Base-by-base conservation (phyloP, 2,888 invertebrate species). In the Rhimphoctona megacephalus region DNA sequence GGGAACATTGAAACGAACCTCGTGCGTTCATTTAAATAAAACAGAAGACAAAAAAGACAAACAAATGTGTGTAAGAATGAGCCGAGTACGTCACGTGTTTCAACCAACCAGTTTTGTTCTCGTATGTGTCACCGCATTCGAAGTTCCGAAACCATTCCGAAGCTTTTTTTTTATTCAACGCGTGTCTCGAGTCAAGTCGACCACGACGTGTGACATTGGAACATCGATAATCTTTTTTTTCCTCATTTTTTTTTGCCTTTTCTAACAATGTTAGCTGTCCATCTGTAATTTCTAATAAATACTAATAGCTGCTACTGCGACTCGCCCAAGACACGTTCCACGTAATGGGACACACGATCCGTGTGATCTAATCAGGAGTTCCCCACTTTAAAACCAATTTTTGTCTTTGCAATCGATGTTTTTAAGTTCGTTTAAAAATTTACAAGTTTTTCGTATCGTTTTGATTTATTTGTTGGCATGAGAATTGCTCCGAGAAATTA, bases 91-190 rank as follows among this genome's bases (percentile, higher is more conserved):
- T 69, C 46, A n/a, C 76, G 46, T 49, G 84, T 64, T 49, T 72
- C 39, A 52, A 52, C 70, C 57, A 80, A 84, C 39, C 79, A 84
- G 84, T 76, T 73, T 76, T 25, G 46, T 76, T 79, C 54, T 69
- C 49, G 76, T 80, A 70, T 84, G 80, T 84, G 33, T 43, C 64
- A 76, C 70, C 64, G 22, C 64, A 17, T 17, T 74, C 61, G n/a
- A 49, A 61, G 30, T 69, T 81, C 33, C 73, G 46, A 57, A 25
- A 46, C 57, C 74, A 67, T 76, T 74, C 46, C 36, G 39, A 49
- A 64, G 14, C 81, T 57, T 79, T 79, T 74, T 84, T 74, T 72
- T 80, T 72, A 69, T 74, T 79, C 79, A 69, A 76, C 69, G 69
- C 69, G 74, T 57, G 84, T 79, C 67, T 67, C 52, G 22, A 33